phyloP scores from a whole-genome alignment of 2,888 invertebrate species.

The Philereme vetulata region DNA sequence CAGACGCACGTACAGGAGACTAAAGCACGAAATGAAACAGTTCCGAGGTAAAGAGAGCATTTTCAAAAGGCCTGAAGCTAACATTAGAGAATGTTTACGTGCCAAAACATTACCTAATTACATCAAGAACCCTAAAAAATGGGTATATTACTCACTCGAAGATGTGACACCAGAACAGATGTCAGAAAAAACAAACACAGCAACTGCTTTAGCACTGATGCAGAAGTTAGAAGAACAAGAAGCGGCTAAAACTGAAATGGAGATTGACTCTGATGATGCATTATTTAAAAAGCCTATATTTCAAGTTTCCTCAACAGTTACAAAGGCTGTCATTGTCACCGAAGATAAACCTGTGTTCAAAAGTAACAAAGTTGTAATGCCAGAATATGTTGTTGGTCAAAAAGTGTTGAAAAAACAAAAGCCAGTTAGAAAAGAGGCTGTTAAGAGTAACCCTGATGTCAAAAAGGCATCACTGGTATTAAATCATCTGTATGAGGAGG shows the following conservation, averaged over 20 bases:
- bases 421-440: conserved; percentile 43
- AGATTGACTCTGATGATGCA: conserved; percentile 55
- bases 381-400: conserved; percentile 90
- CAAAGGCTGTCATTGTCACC: conserved; percentile 43
- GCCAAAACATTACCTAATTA: conserved; percentile 71
- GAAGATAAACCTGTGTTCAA: conserved; percentile 79
- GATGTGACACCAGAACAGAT: conserved; percentile 90
- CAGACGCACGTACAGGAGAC: conserved; percentile 62
- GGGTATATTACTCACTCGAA: conserved; percentile 91
- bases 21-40: conserved; percentile 82
- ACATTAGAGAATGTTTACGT: conserved; percentile 83
- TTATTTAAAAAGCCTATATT: conserved; percentile 75
- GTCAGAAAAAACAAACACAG: conserved; percentile 90
- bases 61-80: conserved; percentile 89
- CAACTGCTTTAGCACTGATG: conserved; percentile 91
- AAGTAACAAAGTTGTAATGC: conserved; percentile 90
- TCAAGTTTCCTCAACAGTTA: conserved; percentile 61
- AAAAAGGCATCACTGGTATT: conserved; percentile 68
- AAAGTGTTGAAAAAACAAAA: conserved; percentile 78
- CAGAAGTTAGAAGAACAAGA: conserved; percentile 85
- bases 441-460: conserved; percentile 35
- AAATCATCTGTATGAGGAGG: conserved; percentile 75
- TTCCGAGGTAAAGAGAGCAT: conserved; percentile 90
- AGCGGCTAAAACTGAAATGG: conserved; percentile 48
- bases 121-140: conserved; percentile 90